Conservation (phyloP, 2,888 invertebrate genomes). For the Linnaemya tessellans region DNA sequence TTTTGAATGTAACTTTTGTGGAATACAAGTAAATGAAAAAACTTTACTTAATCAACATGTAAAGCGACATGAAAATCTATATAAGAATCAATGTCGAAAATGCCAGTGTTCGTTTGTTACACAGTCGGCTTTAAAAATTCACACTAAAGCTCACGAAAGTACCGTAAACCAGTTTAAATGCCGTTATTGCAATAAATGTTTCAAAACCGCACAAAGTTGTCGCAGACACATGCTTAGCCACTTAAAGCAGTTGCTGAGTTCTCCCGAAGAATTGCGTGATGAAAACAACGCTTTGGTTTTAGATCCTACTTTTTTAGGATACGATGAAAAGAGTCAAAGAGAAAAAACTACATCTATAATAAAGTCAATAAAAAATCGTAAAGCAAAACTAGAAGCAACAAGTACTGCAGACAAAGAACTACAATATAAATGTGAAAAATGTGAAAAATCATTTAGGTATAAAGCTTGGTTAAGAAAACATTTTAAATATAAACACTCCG, state of each 20-base stretch:
- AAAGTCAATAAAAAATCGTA: conserved; percentile 3
- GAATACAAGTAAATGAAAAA: conserved; percentile 66
- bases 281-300: neutral
- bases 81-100: conserved; percentile 74
- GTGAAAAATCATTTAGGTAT: conserved; percentile 54
- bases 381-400: neutral
- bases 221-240: conserved; percentile 75
- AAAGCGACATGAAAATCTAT: conserved; percentile 60
- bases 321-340: neutral
- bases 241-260: conserved; percentile 64
- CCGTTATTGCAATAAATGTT: conserved; percentile 74
- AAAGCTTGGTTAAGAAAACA: conserved; percentile 62
- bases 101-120: conserved; percentile 65
- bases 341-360: conserved; percentile 24
- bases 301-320: conserved; percentile 35
- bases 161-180: conserved; percentile 70
- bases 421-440: conserved; percentile 47
- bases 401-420: neutral
- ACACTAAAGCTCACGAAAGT: conserved; percentile 39
- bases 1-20: conserved; percentile 72
- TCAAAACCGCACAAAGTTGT: conserved; percentile 73
- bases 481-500: conserved; percentile 71
- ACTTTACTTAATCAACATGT: conserved; percentile 73
- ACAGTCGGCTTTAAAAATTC: conserved; percentile 47
- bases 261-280: neutral